Conservation (phyloP, 1,140 invertebrate species). For the Glossosoma conforme region DNA sequence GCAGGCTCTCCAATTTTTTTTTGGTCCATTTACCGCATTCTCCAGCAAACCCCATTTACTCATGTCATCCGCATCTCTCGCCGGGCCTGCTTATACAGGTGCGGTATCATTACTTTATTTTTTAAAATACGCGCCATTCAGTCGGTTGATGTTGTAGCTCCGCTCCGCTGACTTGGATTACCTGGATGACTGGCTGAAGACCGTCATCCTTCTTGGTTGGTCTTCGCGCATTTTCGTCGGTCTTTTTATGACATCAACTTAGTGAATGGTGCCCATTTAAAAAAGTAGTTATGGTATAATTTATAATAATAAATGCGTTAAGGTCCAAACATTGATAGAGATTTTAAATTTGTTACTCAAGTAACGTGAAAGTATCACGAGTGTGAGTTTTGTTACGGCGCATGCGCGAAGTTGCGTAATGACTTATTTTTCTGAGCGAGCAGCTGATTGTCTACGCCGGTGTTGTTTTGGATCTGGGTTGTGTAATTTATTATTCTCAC, state of each 20-base stretch:
- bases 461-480: not conserved
- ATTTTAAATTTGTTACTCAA: not conserved
- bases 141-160: too few species aligned
- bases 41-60: too few species aligned
- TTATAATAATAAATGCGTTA: not conserved
- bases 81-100: not conserved
- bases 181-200: not conserved
- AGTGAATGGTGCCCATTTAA: not conserved
- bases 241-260: not conserved
- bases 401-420: slow-evolving; percentile 18
- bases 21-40: too few species aligned
- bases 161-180: not conserved
- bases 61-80: not conserved
- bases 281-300: not conserved
- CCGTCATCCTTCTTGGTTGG: not conserved
- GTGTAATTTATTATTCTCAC: not conserved
- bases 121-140: not conserved
- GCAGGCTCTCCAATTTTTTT: too few species aligned
- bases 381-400: too few species aligned
- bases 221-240: not conserved
- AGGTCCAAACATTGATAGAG: not conserved
- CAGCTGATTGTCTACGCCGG: too few species aligned
- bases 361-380: not conserved
- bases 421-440: not conserved
- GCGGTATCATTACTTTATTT: not conserved